Conservation (phyloP, 2,113 vertebrate species). For the Motacilla tschutschensis region DNA sequence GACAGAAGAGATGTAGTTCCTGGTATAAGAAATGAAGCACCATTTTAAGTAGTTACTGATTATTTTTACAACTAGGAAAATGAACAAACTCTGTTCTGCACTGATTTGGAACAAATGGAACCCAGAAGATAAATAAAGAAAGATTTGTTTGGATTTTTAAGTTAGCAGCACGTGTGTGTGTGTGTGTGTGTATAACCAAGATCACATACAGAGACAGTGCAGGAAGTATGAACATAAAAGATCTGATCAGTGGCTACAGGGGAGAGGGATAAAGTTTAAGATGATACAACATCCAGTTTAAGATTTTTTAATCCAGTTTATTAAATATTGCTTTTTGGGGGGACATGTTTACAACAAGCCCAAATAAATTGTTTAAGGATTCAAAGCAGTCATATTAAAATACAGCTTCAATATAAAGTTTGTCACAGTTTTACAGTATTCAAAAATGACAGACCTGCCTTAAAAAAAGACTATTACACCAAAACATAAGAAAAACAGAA, state of each 20-base stretch:
- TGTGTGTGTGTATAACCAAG: background rate
- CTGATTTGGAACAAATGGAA: background rate
- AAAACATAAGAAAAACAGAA: constrained; percentile 83
- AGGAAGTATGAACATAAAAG: background rate
- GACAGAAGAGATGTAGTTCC: background rate
- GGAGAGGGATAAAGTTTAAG: background rate
- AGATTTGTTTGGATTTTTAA: background rate
- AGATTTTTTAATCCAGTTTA: constrained; percentile 83
- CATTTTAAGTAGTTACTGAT: background rate
- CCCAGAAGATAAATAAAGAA: background rate
- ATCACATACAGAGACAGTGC: background rate
- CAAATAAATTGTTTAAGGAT: constrained; percentile 83
- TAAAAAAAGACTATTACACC: constrained; percentile 86
- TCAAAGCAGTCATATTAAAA: constrained; percentile 93
- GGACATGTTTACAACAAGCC: constrained; percentile 86
- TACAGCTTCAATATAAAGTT: constrained; percentile 95
- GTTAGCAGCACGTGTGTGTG: background rate
- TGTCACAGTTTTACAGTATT: constrained; percentile 96
- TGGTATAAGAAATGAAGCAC: background rate
- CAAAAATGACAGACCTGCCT: constrained; percentile 86
- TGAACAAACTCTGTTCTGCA: background rate
- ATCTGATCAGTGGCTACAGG: background rate
- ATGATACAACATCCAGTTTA: constrained; percentile 29
- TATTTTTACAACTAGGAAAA: background rate
- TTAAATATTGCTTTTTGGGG: constrained; percentile 93